phyloP scores from a whole-genome alignment of 2,888 invertebrate species.

The Keiferia lycopersicella region DNA sequence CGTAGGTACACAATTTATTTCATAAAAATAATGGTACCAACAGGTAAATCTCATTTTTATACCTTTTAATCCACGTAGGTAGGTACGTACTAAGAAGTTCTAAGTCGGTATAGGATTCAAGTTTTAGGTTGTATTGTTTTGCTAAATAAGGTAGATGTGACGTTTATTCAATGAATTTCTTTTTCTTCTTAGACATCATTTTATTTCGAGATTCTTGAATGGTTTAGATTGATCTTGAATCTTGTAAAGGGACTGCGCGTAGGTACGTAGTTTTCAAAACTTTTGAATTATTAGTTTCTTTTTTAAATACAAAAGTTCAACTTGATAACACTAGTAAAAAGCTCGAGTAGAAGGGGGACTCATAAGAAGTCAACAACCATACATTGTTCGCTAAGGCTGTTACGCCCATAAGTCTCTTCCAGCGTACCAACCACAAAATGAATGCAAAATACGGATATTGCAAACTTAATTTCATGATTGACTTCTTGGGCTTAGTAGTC shows the following conservation, averaged over 20 bases:
- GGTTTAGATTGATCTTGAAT: not conserved
- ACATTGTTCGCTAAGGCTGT: slow-evolving; percentile 45
- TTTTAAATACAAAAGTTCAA: slow-evolving; percentile 36
- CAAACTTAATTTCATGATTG: too few relatives aligned
- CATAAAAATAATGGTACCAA: not conserved
- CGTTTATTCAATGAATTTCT: too few relatives aligned
- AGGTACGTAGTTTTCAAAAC: too few relatives aligned
- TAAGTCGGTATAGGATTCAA: too few relatives aligned
- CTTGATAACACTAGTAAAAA: slow-evolving; percentile 66
- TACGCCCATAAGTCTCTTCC: not conserved
- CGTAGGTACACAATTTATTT: not conserved
- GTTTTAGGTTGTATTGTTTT: too few relatives aligned
- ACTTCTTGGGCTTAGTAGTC: too few relatives aligned
- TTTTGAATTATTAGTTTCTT: slow-evolving; percentile 7
- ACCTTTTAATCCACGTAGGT: too few relatives aligned
- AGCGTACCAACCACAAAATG: not conserved
- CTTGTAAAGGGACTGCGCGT: not conserved
- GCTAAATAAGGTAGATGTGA: too few relatives aligned
- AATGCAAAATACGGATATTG: not conserved
- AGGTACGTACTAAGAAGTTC: too few relatives aligned
- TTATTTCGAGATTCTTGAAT: too few relatives aligned
- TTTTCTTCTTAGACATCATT: too few relatives aligned
- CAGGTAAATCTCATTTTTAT: too few relatives aligned
- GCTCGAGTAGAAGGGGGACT: slow-evolving; percentile 75
- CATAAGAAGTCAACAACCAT: slow-evolving; percentile 76